These are phyloP conservation scores for Holcopasites calliopsidis DNA, from an alignment of 1,140 invertebrate genomes.

Conservation along the genomic window DNA sequence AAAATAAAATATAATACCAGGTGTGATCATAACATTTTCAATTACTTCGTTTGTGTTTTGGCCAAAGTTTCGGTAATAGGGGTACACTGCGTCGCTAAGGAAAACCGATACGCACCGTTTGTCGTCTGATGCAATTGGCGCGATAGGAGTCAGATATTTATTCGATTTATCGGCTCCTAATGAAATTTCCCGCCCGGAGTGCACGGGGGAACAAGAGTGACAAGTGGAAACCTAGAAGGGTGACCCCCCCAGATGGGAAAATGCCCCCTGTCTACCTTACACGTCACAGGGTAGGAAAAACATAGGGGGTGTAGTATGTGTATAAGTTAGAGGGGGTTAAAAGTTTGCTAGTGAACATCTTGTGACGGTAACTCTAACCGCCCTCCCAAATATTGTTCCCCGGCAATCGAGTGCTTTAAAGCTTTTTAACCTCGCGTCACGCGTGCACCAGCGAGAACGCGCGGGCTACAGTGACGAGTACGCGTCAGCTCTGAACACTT, in stretches of 20 bases:
- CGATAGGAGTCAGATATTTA: conserved; percentile 22
- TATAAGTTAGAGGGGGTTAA: conserved; percentile 4
- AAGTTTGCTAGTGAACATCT: background rate
- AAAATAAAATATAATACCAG: too few species aligned
- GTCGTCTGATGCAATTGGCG: background rate
- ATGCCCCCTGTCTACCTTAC: conserved; percentile 19
- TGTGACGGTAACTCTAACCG: conserved; percentile 44
- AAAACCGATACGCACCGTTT: background rate
- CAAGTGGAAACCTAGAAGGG: conserved; percentile 22
- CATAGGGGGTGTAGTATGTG: conserved; percentile 5
- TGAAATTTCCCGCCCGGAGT: conserved; percentile 39
- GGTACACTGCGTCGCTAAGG: background rate
- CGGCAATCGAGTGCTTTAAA: conserved; percentile 54
- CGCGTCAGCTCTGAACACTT: conserved; percentile 54
- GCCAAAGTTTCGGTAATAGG: too few species aligned
- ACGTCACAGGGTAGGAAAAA: conserved; percentile 44
- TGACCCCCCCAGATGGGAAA: conserved; percentile 38
- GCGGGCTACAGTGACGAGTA: conserved; percentile 30
- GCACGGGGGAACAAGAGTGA: background rate
- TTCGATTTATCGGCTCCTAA: conserved; percentile 42
- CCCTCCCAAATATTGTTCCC: conserved; percentile 57
- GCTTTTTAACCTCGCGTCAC: background rate
- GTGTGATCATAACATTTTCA: too few species aligned
- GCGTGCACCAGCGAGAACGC: background rate
- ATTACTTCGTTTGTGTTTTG: too few species aligned